Evolutionary conservation across 2,888 invertebrate species (phyloP).

Genomic region (Emmelina monodactyla): DNA sequence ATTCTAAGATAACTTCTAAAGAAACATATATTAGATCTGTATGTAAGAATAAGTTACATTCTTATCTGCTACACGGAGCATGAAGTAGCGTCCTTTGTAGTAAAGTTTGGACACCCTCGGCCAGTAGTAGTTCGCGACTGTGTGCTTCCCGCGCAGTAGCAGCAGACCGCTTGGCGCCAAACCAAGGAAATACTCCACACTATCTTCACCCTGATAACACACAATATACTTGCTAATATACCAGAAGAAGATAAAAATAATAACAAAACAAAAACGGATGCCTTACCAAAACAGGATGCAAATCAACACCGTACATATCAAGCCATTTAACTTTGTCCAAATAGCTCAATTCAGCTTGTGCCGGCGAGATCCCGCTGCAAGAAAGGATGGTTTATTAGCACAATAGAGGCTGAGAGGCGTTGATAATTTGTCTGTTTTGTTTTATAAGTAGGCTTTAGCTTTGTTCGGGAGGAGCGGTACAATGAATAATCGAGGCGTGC

Average conservation of each 20-base stretch:
- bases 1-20: too few species aligned
- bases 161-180: conserved; percentile 95
- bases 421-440: conserved; percentile 32
- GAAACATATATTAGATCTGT: too few species aligned
- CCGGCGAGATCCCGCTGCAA: conserved; percentile 85
- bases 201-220: conserved; percentile 94
- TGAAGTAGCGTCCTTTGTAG: conserved; percentile 96
- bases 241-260: too few species aligned
- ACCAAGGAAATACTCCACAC: conserved; percentile 94
- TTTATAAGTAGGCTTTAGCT: conserved; percentile 1
- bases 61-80: conserved; percentile 95
- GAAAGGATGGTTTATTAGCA: conserved; percentile 16
- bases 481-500: conserved; percentile 32
- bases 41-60: too few species aligned
- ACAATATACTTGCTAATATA: too few species aligned
- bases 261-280: conserved; percentile 14
- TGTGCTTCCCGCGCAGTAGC: conserved; percentile 92
- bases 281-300: conserved; percentile 93
- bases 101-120: conserved; percentile 96
- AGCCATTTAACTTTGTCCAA: conserved; percentile 98
- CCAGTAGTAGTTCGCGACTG: conserved; percentile 98
- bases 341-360: conserved; percentile 92
- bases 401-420: conserved; percentile 15
- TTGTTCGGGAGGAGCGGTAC: conserved; percentile 20
- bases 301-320: conserved; percentile 97